phyloP scores from a whole-genome alignment of 2,113 vertebrate species.

The Nyctibius bracteatus region DNA sequence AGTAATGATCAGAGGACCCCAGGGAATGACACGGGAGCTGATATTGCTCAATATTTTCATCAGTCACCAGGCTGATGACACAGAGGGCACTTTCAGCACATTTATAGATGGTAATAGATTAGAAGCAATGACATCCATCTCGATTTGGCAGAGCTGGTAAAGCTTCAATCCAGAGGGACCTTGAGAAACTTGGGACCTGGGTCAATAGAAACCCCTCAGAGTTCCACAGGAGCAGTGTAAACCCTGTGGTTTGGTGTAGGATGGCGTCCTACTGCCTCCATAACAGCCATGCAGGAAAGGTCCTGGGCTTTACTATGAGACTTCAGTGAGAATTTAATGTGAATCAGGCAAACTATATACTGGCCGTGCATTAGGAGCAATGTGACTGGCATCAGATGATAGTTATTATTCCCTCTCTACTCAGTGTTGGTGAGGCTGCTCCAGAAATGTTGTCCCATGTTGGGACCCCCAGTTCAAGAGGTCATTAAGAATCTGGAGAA shows the following conservation, averaged over 20 bases:
- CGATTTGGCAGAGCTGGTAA: background rate
- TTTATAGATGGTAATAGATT: background rate
- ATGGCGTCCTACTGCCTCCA: background rate
- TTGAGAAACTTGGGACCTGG: background rate
- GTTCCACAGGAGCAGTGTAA: background rate
- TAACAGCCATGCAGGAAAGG: background rate
- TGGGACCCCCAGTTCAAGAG: background rate
- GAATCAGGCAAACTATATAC: background rate
- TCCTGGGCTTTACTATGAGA: background rate
- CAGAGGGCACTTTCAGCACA: background rate
- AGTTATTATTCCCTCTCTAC: background rate
- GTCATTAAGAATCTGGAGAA: background rate
- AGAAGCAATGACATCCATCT: background rate
- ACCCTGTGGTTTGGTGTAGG: background rate
- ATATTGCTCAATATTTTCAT: conserved; percentile 21
- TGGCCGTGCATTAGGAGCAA: background rate
- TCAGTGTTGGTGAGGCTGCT: background rate
- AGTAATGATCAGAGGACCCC: background rate
- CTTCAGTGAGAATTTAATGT: background rate
- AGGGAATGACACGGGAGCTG: background rate
- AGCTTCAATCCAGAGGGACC: background rate
- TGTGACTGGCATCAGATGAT: background rate
- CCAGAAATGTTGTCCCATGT: background rate
- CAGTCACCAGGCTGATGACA: background rate
- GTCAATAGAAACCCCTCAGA: background rate